These are phyloP conservation scores for Apocheima hispidaria DNA, from an alignment of 2,888 invertebrate genomes.

Conservation along the genomic window DNA sequence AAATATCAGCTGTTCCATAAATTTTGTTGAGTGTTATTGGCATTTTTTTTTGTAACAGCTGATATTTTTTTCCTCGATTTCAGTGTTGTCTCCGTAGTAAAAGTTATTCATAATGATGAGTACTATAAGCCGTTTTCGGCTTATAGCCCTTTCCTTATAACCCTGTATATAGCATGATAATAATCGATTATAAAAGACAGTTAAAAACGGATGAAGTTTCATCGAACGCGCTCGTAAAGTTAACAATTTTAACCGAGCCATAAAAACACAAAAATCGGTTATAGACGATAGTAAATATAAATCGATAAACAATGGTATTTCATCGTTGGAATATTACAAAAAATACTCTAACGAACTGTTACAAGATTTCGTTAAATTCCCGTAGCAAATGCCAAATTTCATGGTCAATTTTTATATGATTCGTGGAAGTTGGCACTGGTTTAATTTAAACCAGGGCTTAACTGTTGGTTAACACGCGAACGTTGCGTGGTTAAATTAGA, in stretches of 20 bases:
- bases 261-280: conserved; percentile 40
- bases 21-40: too few relatives aligned
- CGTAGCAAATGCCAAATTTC: conserved; percentile 79
- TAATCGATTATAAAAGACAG: conserved; percentile 10
- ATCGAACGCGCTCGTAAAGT: conserved; percentile 13
- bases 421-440: conserved; percentile 80
- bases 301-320: conserved; percentile 47
- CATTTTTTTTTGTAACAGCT: too few relatives aligned
- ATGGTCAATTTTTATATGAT: conserved; percentile 83
- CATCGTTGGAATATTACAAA: conserved; percentile 42
- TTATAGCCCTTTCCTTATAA: too few relatives aligned
- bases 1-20: too few relatives aligned
- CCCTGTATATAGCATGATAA: background rate
- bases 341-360: conserved; percentile 46
- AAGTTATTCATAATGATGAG: too few relatives aligned
- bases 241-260: conserved; percentile 25
- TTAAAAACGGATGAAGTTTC: conserved; percentile 13
- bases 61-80: too few relatives aligned
- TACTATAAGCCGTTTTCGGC: too few relatives aligned
- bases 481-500: conserved; percentile 67
- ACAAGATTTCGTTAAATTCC: conserved; percentile 65
- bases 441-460: conserved; percentile 77
- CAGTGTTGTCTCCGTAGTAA: too few relatives aligned
- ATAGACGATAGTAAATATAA: conserved; percentile 40
- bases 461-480: conserved; percentile 72